Base-by-base conservation (phyloP, 1,140 invertebrate species). In the Marisa cornuarietis region DNA sequence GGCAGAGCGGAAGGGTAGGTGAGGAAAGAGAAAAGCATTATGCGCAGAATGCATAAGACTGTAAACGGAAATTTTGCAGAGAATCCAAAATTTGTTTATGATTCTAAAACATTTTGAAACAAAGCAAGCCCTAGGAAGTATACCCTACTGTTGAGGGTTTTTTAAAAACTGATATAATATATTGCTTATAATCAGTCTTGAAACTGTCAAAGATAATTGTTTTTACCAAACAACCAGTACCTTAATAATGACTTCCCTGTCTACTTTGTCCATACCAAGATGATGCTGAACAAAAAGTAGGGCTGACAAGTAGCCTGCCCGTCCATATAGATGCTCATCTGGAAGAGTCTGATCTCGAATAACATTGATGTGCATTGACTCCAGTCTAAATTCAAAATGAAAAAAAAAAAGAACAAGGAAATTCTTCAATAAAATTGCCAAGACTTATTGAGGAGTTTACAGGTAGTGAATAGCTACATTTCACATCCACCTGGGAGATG, bases 241-340 rank as follows among this genome's bases (percentile, higher is more conserved):
- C 62, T 79, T 79, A 14, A 77, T 49, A 51, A 79, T 74, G 24
- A 71, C 24, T 52, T 79, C 71, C 42, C 61, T 54, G 79, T 88
- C 76, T 42, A 90, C 82, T n/a, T 63, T 75, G 68, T 90, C 86
- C 18, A 75, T 24, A 18, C 86, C 88, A 22, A 94, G 91, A 87
- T 95, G 88, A 85, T 93, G 74, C 69, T 82, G 80, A 11, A 91
- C 85, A 86, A 88, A 90, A 14, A 91, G 71, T 52, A 91, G 81
- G 65, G 95, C 91, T 92, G 93, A 96, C n/a, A 98, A 90, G 91
- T 96, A 97, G 49, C 96, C 96, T 88, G 93, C 93, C 88, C 95
- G 92, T 26, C 96, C 96, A 93, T 96, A 97, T 13, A 98, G 90
- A 54, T 96, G 87, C 91, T 97, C 96, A 93, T 97, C 95, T 2